A percentile compares a stretch with the other conserved stretches of the same genome.
Evolutionary conservation across 2,797 vertebrate genomes (phyloP).

Genomic region (Spinus pinus): DNA sequence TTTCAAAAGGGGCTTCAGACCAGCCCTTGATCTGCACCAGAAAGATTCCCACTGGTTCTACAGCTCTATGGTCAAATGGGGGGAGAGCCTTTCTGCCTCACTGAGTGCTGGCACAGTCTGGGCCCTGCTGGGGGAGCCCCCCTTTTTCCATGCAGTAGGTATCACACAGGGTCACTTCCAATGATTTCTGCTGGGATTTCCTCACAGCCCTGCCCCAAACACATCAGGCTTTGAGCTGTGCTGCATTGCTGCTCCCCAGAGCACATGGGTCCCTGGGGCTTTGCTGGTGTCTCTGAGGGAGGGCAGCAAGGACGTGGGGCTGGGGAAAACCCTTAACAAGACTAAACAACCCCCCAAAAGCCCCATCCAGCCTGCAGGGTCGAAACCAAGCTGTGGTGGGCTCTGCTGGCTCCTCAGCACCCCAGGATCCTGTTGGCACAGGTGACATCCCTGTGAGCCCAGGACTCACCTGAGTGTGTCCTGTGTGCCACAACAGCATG

Average conservation of each 20-base stretch:
- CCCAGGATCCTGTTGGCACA: accelerated
- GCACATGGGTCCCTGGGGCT: background rate
- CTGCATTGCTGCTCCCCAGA: background rate
- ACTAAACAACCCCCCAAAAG: background rate
- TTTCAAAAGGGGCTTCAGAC: background rate
- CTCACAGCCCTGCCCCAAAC: background rate
- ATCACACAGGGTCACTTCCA: background rate
- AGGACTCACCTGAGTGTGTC: background rate
- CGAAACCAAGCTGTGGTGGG: accelerated
- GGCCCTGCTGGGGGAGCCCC: background rate
- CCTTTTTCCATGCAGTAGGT: accelerated
- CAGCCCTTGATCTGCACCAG: background rate
- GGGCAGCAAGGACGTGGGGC: background rate
- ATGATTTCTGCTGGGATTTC: background rate
- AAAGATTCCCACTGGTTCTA: background rate
- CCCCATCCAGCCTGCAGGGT: background rate
- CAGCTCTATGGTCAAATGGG: background rate
- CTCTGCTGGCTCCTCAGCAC: background rate
- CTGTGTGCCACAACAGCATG: background rate
- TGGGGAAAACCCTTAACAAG: background rate
- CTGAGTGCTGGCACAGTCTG: background rate
- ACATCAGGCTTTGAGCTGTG: accelerated
- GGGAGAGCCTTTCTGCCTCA: background rate
- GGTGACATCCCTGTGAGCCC: background rate
- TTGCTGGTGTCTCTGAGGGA: background rate